These are phyloP conservation scores for Heliothis virescens DNA, from an alignment of 1,140 invertebrate species.

Conservation along the genomic window DNA sequence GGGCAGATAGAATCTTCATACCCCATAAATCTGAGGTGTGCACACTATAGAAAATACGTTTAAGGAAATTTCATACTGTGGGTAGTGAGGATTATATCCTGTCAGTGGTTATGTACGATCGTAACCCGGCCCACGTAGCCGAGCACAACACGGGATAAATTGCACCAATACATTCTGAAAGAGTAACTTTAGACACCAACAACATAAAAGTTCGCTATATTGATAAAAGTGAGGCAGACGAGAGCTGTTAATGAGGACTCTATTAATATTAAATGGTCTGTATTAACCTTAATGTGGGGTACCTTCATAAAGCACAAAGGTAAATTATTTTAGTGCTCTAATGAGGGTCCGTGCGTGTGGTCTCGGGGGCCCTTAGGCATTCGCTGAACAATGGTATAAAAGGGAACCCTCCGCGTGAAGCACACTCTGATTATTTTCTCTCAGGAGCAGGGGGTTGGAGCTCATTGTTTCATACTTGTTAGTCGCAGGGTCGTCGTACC, in stretches of 20 bases:
- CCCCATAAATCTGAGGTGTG: constrained; percentile 39
- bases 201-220: background rate
- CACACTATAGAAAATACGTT: constrained; percentile 29
- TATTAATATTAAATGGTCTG: constrained; percentile 52
- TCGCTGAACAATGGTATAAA: constrained; percentile 55
- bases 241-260: constrained; percentile 40
- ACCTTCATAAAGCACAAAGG: constrained; percentile 57
- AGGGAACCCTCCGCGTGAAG: constrained; percentile 52
- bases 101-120: constrained; percentile 18
- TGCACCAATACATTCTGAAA: constrained; percentile 1
- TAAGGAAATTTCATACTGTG: constrained; percentile 40
- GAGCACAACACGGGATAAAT: constrained; percentile 20
- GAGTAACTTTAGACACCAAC: background rate
- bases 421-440: constrained; percentile 59
- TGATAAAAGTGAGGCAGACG: constrained; percentile 9
- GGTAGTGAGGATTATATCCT: constrained; percentile 27
- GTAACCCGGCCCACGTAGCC: background rate
- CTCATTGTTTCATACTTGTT: constrained; percentile 57
- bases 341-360: constrained; percentile 61
- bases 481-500: constrained; percentile 46
- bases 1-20: constrained; percentile 5
- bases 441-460: constrained; percentile 49
- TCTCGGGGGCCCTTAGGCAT: constrained; percentile 46
- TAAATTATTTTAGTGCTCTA: constrained; percentile 69
- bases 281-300: constrained; percentile 46